Percentiles rank a stretch among this genome's conserved stretches.
phyloP scores from a whole-genome alignment of 2,888 invertebrate genomes.

The Metallyticus violacea region DNA sequence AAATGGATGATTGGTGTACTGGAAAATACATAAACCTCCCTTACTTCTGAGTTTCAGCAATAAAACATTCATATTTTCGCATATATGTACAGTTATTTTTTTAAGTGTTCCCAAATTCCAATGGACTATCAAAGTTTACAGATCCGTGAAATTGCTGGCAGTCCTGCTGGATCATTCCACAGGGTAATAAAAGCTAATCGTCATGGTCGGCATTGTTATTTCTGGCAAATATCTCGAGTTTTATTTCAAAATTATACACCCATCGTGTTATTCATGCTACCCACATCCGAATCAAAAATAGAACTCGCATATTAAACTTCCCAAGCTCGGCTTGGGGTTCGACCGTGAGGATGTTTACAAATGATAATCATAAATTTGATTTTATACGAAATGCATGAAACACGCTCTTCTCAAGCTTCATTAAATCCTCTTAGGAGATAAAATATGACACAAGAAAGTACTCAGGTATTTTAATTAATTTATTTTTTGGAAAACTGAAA shows the following conservation, averaged over 20 bases:
- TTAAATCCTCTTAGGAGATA: too few species aligned
- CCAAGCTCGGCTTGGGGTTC: neutral
- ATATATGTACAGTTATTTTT: neutral
- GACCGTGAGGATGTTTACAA: neutral
- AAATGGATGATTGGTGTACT: neutral
- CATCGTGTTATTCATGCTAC: slow-evolving; percentile 2
- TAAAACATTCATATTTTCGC: neutral
- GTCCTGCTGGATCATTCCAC: neutral
- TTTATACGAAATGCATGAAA: neutral
- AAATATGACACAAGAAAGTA: too few species aligned
- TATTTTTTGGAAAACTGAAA: too few species aligned
- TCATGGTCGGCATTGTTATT: slow-evolving; percentile 1
- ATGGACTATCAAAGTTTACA: neutral
- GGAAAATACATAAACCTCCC: neutral
- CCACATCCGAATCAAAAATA: neutral
- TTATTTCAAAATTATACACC: slow-evolving; percentile 10
- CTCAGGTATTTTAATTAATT: too few species aligned
- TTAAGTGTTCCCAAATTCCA: too few species aligned
- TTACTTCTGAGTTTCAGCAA: neutral
- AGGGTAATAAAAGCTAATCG: neutral
- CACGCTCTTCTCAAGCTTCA: too few species aligned
- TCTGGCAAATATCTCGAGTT: slow-evolving; percentile 13
- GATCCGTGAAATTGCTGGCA: neutral
- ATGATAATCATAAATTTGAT: neutral
- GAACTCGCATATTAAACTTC: neutral